Base-by-base conservation (phyloP, 2,888 invertebrate genomes). In the Cancer borealis region DNA sequence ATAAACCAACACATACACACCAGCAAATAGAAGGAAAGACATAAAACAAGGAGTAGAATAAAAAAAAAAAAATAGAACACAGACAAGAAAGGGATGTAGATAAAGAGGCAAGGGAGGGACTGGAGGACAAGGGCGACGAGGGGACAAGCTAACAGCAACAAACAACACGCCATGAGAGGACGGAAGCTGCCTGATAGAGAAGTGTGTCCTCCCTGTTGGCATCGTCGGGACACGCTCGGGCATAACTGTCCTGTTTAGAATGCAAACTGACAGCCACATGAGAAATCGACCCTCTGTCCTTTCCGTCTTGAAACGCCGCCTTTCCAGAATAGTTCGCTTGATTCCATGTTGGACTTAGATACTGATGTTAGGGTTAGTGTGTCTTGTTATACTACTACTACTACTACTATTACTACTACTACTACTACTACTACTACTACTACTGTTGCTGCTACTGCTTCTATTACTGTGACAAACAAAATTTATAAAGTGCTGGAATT, bases 381-480 rank as follows among this genome's bases (percentile, higher is more conserved):
- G 10, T 3, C 12, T 54, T 14, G 14, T 54, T 14, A 17, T 3
- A 10, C 54, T 84, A n/a, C 84, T 26, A 84, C 84, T 84, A 84
- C 84, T 26, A 84, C n/a, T 84, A 30, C 88, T 47, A 88, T 14
- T 47, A 88, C 88, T 47, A 39, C 88, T 88, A 47, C 45, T 88
- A 88, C 88, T 47, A 88, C 45, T 88, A 88, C 88, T 47, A 88
- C 88, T 47, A 88, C 46, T 84, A 84, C 84, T 26, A 88, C 46
- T 46, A 17, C 66, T n/a, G 8, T 6, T n/a, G 6, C n/a, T 66
- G 6, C n/a, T 6, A 21, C n/a, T 66, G n/a, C 66, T n/a, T n/a
- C n/a, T 4, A 66, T n/a, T n/a, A 66, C 4, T 66, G 3, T 21
- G 4, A n/a, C 21, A 66, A 21, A 66, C 66, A 4, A 17, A 17